Base-by-base conservation (phyloP, 2,888 invertebrate species). In the Microplitis deprimator region DNA sequence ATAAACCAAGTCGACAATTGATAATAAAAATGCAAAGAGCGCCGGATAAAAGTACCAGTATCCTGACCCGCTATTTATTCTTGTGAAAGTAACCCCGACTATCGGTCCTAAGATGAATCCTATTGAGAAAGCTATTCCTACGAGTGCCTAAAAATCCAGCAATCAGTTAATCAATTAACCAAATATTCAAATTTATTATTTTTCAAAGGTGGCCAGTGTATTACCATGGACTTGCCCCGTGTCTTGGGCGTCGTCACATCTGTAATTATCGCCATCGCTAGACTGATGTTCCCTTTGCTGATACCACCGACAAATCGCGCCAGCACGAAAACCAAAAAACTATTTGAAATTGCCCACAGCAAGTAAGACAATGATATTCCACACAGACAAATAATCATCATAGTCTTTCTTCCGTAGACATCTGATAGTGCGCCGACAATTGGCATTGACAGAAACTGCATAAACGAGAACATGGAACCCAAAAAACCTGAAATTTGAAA, bases 81-180 rank as follows among this genome's bases (percentile, higher is more conserved):
- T 92, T 1, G 97, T 94, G 89, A 97, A 97, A 88, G 94, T 91
- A 5, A 98, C 98, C 38, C 99, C 99, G 81, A 98, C 96, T 89
- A 97, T 92, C 2, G 99, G 99, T 0, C 99, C 99, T 79, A 98
- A 91, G 84, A 98, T 96, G 90, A 99, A 99, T n/a, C 98, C 99
- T 79, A 99, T 91, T 1, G 98, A 98, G 91, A 99, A 99, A 6
- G 99, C 98, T 84, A 98, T 94, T 10, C 99, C 99, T 80, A 99
- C 95, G 73, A 98, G 90, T n/a, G 99, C 98, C 97, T 97, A 91
- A 85, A 92, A 92, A 84, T 77, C 10, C 10, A 4, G 29, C 29
- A 70, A 69, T 79, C 17, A 65, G 74, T 73, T 62, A 17, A 38
- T 61, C 6, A 62, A 38, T 20, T 70, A 59, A 61, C 65, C 20